phyloP scores from a whole-genome alignment of 2,113 vertebrate species.

The Murina feae region DNA sequence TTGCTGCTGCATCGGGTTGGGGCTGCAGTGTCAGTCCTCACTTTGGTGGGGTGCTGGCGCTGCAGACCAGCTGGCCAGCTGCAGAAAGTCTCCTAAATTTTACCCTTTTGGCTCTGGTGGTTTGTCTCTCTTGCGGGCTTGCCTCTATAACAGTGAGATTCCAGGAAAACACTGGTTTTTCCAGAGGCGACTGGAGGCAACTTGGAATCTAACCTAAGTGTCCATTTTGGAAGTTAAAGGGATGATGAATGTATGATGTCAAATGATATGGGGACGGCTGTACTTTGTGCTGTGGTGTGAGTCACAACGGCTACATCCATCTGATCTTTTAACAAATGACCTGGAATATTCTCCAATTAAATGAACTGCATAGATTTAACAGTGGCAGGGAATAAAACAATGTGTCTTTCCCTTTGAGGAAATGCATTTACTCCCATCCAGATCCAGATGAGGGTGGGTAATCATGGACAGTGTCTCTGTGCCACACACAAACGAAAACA shows the following conservation, averaged over 20 bases:
- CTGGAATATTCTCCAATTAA: conserved; percentile 65
- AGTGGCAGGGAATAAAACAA: conserved; percentile 3
- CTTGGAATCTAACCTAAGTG: conserved; percentile 58
- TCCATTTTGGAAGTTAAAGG: conserved; percentile 64
- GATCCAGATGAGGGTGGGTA: neutral
- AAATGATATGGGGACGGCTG: conserved; percentile 61
- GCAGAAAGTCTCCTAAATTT: too few relatives aligned
- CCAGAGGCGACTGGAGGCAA: neutral
- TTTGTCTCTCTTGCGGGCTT: too few relatives aligned
- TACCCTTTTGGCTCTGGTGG: too few relatives aligned
- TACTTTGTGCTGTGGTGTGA: conserved; percentile 64
- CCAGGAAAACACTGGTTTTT: neutral
- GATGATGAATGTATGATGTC: conserved; percentile 52
- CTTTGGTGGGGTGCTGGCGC: too few relatives aligned
- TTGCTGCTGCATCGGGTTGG: too few relatives aligned
- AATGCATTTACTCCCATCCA: conserved; percentile 10
- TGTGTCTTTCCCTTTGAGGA: neutral
- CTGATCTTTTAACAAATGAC: conserved; percentile 64
- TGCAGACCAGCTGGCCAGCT: too few relatives aligned
- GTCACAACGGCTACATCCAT: conserved; percentile 65
- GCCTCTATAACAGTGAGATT: too few relatives aligned
- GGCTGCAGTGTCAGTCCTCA: too few relatives aligned
- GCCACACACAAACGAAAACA: neutral
- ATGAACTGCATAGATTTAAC: conserved; percentile 48
- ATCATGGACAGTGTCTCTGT: conserved; percentile 27